Evolutionary conservation across 2,888 invertebrate genomes (phyloP).

Genomic region (Torymus tubicola): DNA sequence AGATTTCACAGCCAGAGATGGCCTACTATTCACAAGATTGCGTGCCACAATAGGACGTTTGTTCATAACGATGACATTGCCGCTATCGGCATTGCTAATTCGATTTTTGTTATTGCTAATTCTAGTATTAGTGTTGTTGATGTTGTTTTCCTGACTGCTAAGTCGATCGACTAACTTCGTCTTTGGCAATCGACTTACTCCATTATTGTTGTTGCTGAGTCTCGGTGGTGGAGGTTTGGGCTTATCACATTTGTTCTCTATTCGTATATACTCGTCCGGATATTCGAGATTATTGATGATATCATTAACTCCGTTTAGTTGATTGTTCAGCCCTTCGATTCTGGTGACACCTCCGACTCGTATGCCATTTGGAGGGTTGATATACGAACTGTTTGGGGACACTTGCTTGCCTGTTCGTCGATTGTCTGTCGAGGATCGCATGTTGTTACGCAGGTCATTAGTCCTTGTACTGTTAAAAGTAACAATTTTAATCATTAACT

Average conservation of each 20-base stretch:
- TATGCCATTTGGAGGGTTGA: conserved; percentile 72
- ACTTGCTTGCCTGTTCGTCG: conserved; percentile 19
- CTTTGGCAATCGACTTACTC: conserved; percentile 35
- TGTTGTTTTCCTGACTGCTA: conserved; percentile 55
- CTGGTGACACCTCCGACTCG: conserved; percentile 59
- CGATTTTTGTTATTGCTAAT: conserved; percentile 30
- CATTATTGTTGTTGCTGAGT: conserved; percentile 38
- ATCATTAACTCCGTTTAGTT: conserved; percentile 51
- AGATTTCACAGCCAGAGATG: conserved; percentile 31
- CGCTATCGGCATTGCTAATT: conserved; percentile 24
- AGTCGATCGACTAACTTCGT: conserved; percentile 49
- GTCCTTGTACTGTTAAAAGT: conserved; percentile 71
- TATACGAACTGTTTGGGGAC: conserved; percentile 65
- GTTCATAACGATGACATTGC: not conserved
- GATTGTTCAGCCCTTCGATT: conserved; percentile 23
- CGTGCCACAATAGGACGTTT: conserved; percentile 19
- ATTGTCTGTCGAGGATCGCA: conserved; percentile 52
- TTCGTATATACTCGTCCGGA: not conserved
- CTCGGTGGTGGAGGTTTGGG: conserved; percentile 11
- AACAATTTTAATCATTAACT: conserved; percentile 37
- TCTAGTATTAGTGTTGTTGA: conserved; percentile 26
- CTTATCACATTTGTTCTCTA: conserved; percentile 1
- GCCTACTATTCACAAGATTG: conserved; percentile 42
- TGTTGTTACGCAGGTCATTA: conserved; percentile 70
- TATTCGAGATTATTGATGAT: conserved; percentile 12